Base-by-base conservation (phyloP, 2,888 invertebrate genomes). In the Drosophila monieri region DNA sequence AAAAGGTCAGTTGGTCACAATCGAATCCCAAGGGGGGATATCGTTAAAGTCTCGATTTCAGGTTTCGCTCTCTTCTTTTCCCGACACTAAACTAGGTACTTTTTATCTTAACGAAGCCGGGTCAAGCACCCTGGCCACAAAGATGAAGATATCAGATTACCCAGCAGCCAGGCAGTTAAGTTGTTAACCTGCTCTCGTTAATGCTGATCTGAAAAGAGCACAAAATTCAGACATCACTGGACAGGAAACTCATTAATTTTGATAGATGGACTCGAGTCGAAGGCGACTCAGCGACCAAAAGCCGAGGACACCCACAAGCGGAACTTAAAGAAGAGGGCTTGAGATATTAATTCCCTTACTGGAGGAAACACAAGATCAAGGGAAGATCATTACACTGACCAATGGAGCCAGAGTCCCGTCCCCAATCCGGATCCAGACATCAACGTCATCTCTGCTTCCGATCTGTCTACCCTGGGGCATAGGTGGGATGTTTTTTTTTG, bases 311-410 rank as follows among this genome's bases (percentile, higher is more conserved):
- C 53, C 68, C 58, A 43, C 35, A 57, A 15, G 46, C 15, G n/a
- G 23, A n/a, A 43, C 15, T 18, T 10, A 14, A 25, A 2, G 10
- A 9, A 23, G 18, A 35, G 8, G 41, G 43, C 41, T 41, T 9
- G 12, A 52, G 25, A 21, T 43, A 30, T 44, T 35, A 64, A 30
- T 48, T 47, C 12, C 32, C 55, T 41, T 5, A 44, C 30, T 52
- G 73, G 73, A 43, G 73, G 73, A 43, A 84, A 85, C 66, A 64
- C 68, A 83, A 81, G 81, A 85, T 80, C 61, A 69, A 70, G 74
- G 86, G 84, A 85, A 77, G 80, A 83, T 58, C 61, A 74, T 81
- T 85, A 75, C 72, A 74, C 84, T 83, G 80, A 85, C 77, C 86
- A 71, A 54, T 85, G 86, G 67, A 60, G 73, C 57, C 60, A 53